These are phyloP conservation scores for Holothuria leucospilota DNA, from an alignment of 53 echinoderm and acorn worm species.

Conservation along the genomic window DNA sequence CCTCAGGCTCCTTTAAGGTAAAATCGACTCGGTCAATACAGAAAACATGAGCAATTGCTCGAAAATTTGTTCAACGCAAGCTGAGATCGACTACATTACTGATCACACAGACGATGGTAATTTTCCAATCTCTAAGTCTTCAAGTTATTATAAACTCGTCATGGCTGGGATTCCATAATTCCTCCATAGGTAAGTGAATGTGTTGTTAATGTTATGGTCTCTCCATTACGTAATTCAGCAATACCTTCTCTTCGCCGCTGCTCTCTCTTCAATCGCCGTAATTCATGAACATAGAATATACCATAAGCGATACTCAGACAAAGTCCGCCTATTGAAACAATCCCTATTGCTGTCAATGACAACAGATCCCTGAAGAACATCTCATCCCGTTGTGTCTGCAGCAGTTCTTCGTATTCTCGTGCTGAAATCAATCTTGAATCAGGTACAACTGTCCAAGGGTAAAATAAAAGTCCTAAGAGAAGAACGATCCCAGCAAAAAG, in stretches of 20 bases:
- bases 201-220: constrained; percentile 16
- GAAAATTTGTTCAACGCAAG: no score
- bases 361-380: background rate
- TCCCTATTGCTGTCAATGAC: constrained; percentile 1
- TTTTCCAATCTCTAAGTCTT: no score
- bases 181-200: constrained; percentile 22
- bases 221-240: background rate
- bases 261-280: constrained; percentile 6
- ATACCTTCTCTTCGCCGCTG: constrained; percentile 25
- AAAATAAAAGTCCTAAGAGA: constrained; percentile 2
- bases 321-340: constrained; percentile 11
- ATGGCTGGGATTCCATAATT: constrained; percentile 16
- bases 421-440: background rate
- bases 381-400: background rate
- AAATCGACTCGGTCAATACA: no score
- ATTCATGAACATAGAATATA: constrained; percentile 1
- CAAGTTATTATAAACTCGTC: background rate
- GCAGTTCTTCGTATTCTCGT: background rate
- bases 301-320: constrained; percentile 29
- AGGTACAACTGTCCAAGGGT: background rate
- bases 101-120: no score
- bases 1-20: no score
- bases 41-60: no score
- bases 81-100: no score
- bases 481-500: background rate